phyloP scores from a whole-genome alignment of 2,888 invertebrate genomes.

The Zeuzera pyrina region DNA sequence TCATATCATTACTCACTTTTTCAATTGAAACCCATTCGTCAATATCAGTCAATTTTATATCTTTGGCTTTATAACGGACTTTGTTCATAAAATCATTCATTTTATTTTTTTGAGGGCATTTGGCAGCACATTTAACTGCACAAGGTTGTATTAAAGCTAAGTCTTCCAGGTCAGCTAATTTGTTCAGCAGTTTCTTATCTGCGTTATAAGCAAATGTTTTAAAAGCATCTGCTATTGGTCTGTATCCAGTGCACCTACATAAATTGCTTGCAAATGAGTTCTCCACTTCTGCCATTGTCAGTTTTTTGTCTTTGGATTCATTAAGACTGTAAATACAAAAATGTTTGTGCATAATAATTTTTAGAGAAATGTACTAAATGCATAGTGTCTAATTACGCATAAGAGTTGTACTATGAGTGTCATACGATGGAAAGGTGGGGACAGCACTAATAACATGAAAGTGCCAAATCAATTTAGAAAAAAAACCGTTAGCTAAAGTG shows the following conservation, averaged over 20 bases:
- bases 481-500: background rate
- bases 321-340: constrained; percentile 55
- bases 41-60: background rate
- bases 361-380: background rate
- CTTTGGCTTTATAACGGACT: background rate
- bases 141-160: constrained; percentile 36
- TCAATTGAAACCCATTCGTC: constrained; percentile 20
- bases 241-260: constrained; percentile 86
- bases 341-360: background rate
- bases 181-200: constrained; percentile 57
- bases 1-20: constrained; percentile 43
- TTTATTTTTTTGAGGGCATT: constrained; percentile 27
- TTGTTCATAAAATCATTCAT: background rate
- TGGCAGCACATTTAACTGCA: constrained; percentile 30
- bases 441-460: too few relatives aligned
- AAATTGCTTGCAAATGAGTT: constrained; percentile 85
- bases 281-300: constrained; percentile 78
- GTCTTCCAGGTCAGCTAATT: constrained; percentile 65
- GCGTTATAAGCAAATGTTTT: constrained; percentile 80
- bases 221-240: constrained; percentile 85
- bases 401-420: too few relatives aligned
- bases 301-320: constrained; percentile 53
- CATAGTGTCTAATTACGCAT: too few relatives aligned
- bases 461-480: background rate
- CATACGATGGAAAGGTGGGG: too few relatives aligned